Evolutionary conservation across 2,113 vertebrate species (phyloP).

Genomic region (Forbesichthys papilliferus): DNA sequence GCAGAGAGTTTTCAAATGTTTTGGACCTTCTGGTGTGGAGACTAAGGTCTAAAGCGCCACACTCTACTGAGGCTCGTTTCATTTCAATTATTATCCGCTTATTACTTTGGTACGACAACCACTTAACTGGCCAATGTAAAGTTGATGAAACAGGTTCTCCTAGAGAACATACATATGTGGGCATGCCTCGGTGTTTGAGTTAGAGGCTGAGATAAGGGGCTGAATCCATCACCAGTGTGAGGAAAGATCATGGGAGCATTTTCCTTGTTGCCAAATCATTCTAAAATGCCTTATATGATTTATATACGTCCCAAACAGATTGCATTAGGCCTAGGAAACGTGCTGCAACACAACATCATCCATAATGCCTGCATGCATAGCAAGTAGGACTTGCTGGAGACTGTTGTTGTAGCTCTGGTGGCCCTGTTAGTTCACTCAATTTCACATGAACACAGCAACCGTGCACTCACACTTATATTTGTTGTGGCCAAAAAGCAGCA

Average conservation of each 20-base stretch:
- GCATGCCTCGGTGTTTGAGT: not conserved
- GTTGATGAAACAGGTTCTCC: conserved; percentile 6
- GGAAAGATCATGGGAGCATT: not conserved
- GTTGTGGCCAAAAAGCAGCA: conserved; percentile 40
- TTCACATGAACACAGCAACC: conserved; percentile 59
- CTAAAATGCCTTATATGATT: too few species aligned
- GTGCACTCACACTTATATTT: conserved; percentile 50
- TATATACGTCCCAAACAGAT: too few species aligned
- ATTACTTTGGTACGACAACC: not conserved
- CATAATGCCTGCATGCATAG: conserved; percentile 35
- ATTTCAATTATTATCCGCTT: not conserved
- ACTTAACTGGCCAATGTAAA: conserved; percentile 4
- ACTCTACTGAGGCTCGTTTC: too few species aligned
- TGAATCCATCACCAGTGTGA: conserved; percentile 6
- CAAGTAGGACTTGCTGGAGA: too few species aligned
- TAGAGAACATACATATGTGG: not conserved
- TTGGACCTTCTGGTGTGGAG: not conserved
- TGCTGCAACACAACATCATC: conserved; percentile 41
- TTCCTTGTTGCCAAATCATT: too few species aligned
- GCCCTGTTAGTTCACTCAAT: conserved; percentile 57
- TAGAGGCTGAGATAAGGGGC: conserved; percentile 1
- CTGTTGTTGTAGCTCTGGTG: conserved; percentile 27
- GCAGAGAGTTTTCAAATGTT: not conserved
- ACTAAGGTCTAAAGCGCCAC: too few species aligned
- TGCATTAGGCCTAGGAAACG: conserved; percentile 15